phyloP scores from a whole-genome alignment of 2,113 vertebrate species.

The Myotis brandtii region DNA sequence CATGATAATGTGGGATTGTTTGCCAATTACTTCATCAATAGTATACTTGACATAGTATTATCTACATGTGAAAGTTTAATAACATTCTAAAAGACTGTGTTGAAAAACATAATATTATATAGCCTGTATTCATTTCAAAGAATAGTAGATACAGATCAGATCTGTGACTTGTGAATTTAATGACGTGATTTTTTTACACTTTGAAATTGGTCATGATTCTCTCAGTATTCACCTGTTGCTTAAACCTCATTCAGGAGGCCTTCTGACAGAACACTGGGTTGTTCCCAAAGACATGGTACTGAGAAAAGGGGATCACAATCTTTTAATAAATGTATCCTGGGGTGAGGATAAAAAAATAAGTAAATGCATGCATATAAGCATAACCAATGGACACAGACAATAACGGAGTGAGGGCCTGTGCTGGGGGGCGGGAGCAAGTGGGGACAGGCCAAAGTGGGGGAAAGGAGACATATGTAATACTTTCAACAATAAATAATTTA shows the following conservation, averaged over 20 bases:
- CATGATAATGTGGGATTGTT: background rate
- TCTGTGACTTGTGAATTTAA: background rate
- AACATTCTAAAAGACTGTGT: background rate
- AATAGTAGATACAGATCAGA: background rate
- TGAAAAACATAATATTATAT: background rate
- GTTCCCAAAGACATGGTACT: background rate
- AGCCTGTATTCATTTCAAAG: background rate
- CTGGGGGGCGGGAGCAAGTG: no score
- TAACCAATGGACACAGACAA: no score
- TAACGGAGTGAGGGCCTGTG: no score
- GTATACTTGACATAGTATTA: background rate
- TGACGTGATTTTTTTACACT: background rate
- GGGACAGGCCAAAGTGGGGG: no score
- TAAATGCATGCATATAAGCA: no score
- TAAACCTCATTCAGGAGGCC: background rate
- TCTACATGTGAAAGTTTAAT: background rate
- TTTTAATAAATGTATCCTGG: background rate
- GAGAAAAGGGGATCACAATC: background rate
- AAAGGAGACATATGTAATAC: no score
- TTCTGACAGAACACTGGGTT: background rate
- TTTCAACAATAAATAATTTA: no score
- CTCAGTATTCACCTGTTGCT: background rate
- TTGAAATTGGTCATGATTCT: background rate
- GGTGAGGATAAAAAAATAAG: no score
- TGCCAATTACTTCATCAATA: background rate